Evolutionary conservation across 2,888 invertebrate genomes (phyloP).

Genomic region (Agriopis leucophaearia): DNA sequence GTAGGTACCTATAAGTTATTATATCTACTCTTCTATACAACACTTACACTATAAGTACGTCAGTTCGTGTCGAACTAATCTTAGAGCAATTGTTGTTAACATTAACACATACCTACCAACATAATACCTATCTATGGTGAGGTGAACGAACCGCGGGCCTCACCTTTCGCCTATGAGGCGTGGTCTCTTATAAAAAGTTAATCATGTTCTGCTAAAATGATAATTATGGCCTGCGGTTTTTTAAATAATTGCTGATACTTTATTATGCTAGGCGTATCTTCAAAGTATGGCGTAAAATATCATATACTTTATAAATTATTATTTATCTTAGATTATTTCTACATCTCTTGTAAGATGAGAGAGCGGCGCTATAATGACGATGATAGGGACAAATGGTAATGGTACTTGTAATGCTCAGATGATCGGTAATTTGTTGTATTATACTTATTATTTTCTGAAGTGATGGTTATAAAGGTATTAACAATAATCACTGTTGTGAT

Average conservation of each 20-base stretch:
- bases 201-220: conserved; percentile 19
- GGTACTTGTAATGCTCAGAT: too few species aligned
- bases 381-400: too few species aligned
- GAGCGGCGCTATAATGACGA: too few species aligned
- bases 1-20: not conserved
- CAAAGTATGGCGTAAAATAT: not conserved
- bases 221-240: conserved; percentile 22
- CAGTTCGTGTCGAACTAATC: conserved; percentile 66
- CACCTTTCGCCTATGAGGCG: conserved; percentile 19
- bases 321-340: too few species aligned
- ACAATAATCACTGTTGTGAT: not conserved
- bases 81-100: conserved; percentile 61
- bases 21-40: conserved; percentile 1
- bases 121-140: conserved; percentile 22
- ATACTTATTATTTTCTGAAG: not conserved
- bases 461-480: not conserved
- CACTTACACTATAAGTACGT: conserved; percentile 26
- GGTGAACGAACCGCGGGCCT: conserved; percentile 46
- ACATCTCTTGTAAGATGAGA: too few species aligned
- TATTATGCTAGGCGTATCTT: not conserved
- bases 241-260: conserved; percentile 11
- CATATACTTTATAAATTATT: too few species aligned
- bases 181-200: conserved; percentile 25
- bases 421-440: too few species aligned
- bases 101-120: conserved; percentile 44